Conservation (phyloP, 2,888 invertebrate genomes). For the Polydrusus pterygomalis region DNA sequence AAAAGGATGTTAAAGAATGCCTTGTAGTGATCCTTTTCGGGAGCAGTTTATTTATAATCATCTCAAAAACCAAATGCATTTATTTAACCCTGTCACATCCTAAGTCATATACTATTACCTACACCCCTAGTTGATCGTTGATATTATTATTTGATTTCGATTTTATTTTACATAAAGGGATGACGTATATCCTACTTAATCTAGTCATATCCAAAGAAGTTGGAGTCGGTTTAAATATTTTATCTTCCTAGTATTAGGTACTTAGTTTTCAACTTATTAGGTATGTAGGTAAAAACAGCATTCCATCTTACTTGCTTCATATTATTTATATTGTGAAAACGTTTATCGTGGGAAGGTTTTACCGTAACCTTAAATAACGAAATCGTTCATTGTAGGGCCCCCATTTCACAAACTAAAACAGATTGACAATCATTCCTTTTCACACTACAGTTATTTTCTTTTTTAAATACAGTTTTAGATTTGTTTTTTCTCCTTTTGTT, state of each 20-base stretch:
- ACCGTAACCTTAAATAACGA: background rate
- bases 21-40: no score
- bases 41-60: background rate
- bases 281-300: slow-evolving; percentile 3
- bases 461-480: slow-evolving; percentile 57
- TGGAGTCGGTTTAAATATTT: background rate
- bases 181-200: background rate
- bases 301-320: slow-evolving; percentile 6
- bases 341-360: background rate
- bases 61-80: slow-evolving; percentile 15
- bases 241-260: background rate
- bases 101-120: slow-evolving; percentile 6
- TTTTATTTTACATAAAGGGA: background rate
- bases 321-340: background rate
- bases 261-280: slow-evolving; percentile 14
- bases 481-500: slow-evolving; percentile 61
- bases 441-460: slow-evolving; percentile 22
- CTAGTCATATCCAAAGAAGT: slow-evolving; percentile 17
- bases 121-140: slow-evolving; percentile 2
- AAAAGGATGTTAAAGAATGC: no score
- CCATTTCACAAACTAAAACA: slow-evolving; percentile 5
- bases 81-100: background rate
- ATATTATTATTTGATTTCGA: no score
- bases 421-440: slow-evolving; percentile 13
- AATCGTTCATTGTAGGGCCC: background rate